phyloP scores from a whole-genome alignment of 1,140 invertebrate species.

The Rhynchophorus ferrugineus region DNA sequence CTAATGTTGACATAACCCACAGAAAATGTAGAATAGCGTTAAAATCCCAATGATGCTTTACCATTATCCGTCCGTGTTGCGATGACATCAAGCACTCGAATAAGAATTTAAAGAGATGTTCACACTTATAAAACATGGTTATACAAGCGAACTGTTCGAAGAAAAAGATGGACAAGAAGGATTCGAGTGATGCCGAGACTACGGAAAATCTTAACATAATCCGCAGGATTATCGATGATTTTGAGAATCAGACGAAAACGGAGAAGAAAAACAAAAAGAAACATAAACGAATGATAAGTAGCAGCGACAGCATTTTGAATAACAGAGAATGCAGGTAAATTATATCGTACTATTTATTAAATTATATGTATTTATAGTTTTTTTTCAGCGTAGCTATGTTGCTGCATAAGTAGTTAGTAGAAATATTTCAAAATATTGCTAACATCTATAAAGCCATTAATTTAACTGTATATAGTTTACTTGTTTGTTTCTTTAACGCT shows the following conservation, averaged over 20 bases:
- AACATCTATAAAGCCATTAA: too few relatives aligned
- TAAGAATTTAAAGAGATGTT: background rate
- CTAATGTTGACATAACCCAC: too few relatives aligned
- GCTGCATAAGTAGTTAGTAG: too few relatives aligned
- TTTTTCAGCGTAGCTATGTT: too few relatives aligned
- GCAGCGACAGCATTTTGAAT: slow-evolving; percentile 20
- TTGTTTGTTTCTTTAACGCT: too few relatives aligned
- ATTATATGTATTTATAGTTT: background rate
- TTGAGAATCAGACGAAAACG: slow-evolving; percentile 23
- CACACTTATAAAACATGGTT: slow-evolving; percentile 26
- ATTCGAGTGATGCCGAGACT: slow-evolving; percentile 22
- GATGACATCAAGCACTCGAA: too few relatives aligned
- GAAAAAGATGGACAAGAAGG: slow-evolving; percentile 27
- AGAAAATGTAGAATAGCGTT: too few relatives aligned
- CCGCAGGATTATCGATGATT: slow-evolving; percentile 34
- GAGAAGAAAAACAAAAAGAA: slow-evolving; percentile 22
- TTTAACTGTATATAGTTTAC: too few relatives aligned
- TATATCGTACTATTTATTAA: background rate
- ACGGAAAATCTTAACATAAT: slow-evolving; percentile 35
- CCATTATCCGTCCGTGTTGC: too few relatives aligned
- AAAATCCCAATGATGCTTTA: too few relatives aligned
- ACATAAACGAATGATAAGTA: slow-evolving; percentile 22
- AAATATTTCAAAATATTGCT: too few relatives aligned
- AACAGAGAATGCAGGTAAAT: slow-evolving; percentile 14
- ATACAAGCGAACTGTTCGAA: slow-evolving; percentile 25